Conservation (phyloP, 2,113 vertebrate species). For the Leucosticte australis region DNA sequence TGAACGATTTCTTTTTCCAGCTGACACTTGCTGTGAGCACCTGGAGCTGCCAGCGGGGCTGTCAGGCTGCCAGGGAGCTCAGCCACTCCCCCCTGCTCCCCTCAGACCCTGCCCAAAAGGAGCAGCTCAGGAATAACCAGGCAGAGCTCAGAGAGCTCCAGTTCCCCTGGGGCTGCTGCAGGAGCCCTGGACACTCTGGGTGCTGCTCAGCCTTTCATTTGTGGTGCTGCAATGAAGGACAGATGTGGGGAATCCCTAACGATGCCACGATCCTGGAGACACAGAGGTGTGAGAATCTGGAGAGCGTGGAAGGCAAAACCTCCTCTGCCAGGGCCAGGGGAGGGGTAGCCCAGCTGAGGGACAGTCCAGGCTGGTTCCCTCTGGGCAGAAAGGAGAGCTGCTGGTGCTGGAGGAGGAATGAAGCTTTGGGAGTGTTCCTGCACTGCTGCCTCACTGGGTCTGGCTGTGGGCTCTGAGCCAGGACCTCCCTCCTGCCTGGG, state of each 20-base stretch:
- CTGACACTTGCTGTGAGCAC: not conserved
- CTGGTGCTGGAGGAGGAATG: not conserved
- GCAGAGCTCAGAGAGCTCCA: not conserved
- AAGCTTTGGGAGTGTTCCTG: not conserved
- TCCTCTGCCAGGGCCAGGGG: not conserved
- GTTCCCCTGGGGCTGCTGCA: not conserved
- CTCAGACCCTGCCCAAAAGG: not conserved
- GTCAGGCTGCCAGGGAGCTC: not conserved
- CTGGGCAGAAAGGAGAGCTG: not conserved
- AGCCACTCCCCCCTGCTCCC: rapidly evolving
- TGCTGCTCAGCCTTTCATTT: not conserved
- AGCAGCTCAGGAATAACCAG: not conserved
- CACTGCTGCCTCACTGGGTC: not conserved
- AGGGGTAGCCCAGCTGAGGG: not conserved
- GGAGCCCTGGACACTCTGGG: not conserved
- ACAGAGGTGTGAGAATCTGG: not conserved
- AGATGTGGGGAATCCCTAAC: not conserved
- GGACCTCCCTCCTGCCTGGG: not conserved
- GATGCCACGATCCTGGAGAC: not conserved
- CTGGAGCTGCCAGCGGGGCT: not conserved
- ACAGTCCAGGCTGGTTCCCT: not conserved
- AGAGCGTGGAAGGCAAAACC: not conserved
- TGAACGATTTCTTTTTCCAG: not conserved
- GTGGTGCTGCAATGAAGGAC: not conserved
- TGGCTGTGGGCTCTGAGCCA: not conserved